Evolutionary conservation across 2,888 invertebrate species (phyloP), one percentile per base, ranked within the genome.

Genomic region (Lasius fuliginosus): DNA sequence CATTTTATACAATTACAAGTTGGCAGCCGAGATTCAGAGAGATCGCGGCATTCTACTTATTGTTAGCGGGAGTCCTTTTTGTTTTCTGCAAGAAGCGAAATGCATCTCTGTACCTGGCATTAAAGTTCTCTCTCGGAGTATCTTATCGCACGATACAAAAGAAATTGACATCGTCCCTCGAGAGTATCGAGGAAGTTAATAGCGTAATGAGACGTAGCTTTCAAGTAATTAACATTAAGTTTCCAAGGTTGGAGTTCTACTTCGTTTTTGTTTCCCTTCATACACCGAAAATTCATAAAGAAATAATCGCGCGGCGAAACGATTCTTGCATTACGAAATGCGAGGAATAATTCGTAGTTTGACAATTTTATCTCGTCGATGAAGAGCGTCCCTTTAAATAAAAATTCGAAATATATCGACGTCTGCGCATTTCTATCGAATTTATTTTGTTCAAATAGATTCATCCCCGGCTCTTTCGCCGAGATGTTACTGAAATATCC

Each of bases 71-170:
- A 46, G 8, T 46, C 9, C 27, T 60, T 74, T 60, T 74, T 79
- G 73, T 73, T 74, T 74, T 60, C 18, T 46, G 5, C 46, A 60
- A 73, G 73, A 79, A 79, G 27, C 33, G 18, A 56, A 58, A 77
- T 77, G 69, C 77, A 68, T 81, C 77, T 69, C 71, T 53, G 71
- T 46, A 74, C 36, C 60, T 81, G 75, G 79, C 74, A 73, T 79
- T 79, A 79, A 42, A 79, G 79, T 79, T 79, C 79, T 81, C 46
- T 73, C 23, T 12, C 23, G 18, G 0, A 79, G 46, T 73, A 1
- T 53, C 12, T 4, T 60, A 36, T 71, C 68, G 58, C 12, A 36
- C 58, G 6, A 46, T 46, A 33, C 58, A 79, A 73, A 79, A 60
- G 74, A 73, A 42, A 58, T 6, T 46, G 58, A 36, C 18, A 9